Conservation (phyloP, 2,113 vertebrate genomes). For the Megaceryle torquata region DNA sequence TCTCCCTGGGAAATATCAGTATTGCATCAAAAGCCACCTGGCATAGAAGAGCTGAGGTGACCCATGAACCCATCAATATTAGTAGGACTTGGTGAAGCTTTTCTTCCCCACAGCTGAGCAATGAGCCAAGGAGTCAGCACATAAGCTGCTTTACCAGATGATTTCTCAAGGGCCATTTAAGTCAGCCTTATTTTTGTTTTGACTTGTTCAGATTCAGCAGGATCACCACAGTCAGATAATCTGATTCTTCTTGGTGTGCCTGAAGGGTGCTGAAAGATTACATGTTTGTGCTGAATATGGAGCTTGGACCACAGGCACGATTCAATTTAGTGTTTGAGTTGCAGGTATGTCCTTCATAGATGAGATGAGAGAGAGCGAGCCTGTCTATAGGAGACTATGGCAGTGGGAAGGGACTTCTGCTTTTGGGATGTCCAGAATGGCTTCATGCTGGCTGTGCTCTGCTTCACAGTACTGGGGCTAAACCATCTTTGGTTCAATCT, state of each 20-base stretch:
- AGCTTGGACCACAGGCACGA: background rate
- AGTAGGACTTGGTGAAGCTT: background rate
- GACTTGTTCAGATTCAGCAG: background rate
- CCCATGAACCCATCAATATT: accelerated
- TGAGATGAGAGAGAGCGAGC: background rate
- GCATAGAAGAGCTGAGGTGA: background rate
- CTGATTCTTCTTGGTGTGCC: background rate
- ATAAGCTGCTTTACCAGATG: background rate
- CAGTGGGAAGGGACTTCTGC: background rate
- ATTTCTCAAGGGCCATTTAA: background rate
- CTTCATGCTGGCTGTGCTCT: background rate
- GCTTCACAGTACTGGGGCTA: background rate
- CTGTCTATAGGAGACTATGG: background rate
- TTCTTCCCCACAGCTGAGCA: background rate
- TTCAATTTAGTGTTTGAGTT: background rate
- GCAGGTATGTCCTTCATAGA: accelerated
- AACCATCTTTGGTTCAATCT: background rate
- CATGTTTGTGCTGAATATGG: background rate
- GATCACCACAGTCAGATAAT: background rate
- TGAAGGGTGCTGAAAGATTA: background rate
- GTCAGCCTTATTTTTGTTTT: background rate
- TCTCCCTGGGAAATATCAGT: background rate
- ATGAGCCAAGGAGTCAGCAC: background rate
- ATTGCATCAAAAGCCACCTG: background rate
- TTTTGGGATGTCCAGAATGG: background rate